Base-by-base conservation (phyloP, 1,140 invertebrate species). In the Rhynchophorus ferrugineus region DNA sequence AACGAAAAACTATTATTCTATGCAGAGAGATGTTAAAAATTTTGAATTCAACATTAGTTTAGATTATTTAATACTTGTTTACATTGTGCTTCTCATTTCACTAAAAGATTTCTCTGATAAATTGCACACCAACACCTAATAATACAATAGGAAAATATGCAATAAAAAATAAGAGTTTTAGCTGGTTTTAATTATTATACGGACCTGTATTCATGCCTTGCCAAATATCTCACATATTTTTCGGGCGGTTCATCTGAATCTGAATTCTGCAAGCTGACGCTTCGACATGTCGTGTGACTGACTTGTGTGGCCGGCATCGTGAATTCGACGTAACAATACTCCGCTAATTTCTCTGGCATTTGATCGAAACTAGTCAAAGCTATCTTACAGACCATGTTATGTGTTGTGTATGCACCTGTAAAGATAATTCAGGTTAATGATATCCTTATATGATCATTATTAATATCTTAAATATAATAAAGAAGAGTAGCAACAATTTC, bases 271-370 rank as follows among this genome's bases (percentile, higher is more conserved):
- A 98, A 83, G 56, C 92, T 92, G 17, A 98, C 91, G 48, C 93
- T 97, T 57, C 96, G 79, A 53, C 96, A 88, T 13, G 95, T 96
- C 37, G 92, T 95, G 71, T 98, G 94, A 18, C 91, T 95, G 41
- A 95, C 91, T 67, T 95, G 95, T 22, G 95, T 96, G 41, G 92
- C 87, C 18, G 97, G 95, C 95, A 99, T 99, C 13, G 92, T 98
- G 71, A 98, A 99, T 69, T 98, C 93, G 3, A 98, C 91, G 67
- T 87, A 84, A 57, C 87, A 88, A 73, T 83, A 87, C 52, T 87
- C 83, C 29, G 92, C 83, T 63, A 98, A 78, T 67, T 88, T 84
- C 46, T 93, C 92, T 11, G 96, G 96, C 62, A 98, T 87, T 71
- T 96, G 89, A 72, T 99, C 97, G 74, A 93, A 98, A 17, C 91